Conservation (phyloP, 2,113 vertebrate species). For the Xenopus tropicalis region UCB_Xtro_10.0 CM004451.2:6177501-6178000, state of each 20-base stretch:
- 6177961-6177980: conserved; percentile 54
- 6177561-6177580: neutral
- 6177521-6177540: neutral
- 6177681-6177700: neutral
- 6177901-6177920: conserved; percentile 57
- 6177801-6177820: conserved; percentile 15
- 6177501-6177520: neutral
- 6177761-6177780: conserved; percentile 65
- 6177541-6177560: neutral
- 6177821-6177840: conserved; percentile 69
- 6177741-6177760: conserved; percentile 61
- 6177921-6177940: conserved; percentile 42
- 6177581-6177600: neutral
- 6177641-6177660: conserved; percentile 51
- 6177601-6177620: conserved; percentile 47
- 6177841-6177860: too few relatives aligned
- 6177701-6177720: neutral
- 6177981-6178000: conserved; percentile 69
- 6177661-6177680: conserved; percentile 5
- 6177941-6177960: conserved; percentile 7
- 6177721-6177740: neutral
- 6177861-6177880: too few relatives aligned
- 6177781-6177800: conserved; percentile 58
- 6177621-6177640: conserved; percentile 53
- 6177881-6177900: too few relatives aligned